These are phyloP conservation scores for Limnephilus marmoratus DNA, from an alignment of 2,888 invertebrate species.

Conservation along the genomic window DNA sequence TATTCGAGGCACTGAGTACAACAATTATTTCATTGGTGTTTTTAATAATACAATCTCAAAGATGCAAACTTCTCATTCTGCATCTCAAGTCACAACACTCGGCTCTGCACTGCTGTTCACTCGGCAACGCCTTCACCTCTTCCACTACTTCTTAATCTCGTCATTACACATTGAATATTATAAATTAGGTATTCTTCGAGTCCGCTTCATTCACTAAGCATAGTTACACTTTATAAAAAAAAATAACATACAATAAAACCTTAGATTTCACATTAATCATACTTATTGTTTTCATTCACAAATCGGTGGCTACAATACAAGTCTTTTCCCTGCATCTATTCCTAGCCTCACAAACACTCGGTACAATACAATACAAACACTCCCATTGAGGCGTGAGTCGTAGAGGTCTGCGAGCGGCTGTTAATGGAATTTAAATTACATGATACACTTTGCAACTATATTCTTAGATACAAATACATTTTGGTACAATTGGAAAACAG, in stretches of 20 bases:
- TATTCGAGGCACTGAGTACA: conserved; percentile 34
- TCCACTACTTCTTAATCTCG: conserved; percentile 20
- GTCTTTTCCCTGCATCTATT: neutral
- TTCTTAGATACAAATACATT: too few relatives aligned
- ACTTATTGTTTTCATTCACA: conserved; percentile 24
- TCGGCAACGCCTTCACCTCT: conserved; percentile 1
- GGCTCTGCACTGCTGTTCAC: neutral
- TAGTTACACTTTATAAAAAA: conserved; percentile 30
- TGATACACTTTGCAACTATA: too few relatives aligned
- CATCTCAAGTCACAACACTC: conserved; percentile 7
- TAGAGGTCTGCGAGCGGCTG: neutral
- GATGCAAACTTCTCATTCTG: neutral
- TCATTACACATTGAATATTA: conserved; percentile 11
- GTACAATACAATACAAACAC: neutral
- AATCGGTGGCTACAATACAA: neutral
- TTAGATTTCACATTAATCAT: conserved; percentile 16
- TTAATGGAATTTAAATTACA: too few relatives aligned
- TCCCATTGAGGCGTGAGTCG: neutral
- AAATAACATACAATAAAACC: conserved; percentile 30
- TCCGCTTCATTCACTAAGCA: conserved; percentile 17
- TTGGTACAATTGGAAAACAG: too few relatives aligned
- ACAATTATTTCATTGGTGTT: conserved; percentile 24
- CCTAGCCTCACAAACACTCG: neutral
- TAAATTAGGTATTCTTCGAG: conserved; percentile 10
- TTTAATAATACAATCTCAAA: conserved; percentile 9